Evolutionary conservation across 2,888 invertebrate species (phyloP).

Genomic region (Trichogramma evanescens): DNA sequence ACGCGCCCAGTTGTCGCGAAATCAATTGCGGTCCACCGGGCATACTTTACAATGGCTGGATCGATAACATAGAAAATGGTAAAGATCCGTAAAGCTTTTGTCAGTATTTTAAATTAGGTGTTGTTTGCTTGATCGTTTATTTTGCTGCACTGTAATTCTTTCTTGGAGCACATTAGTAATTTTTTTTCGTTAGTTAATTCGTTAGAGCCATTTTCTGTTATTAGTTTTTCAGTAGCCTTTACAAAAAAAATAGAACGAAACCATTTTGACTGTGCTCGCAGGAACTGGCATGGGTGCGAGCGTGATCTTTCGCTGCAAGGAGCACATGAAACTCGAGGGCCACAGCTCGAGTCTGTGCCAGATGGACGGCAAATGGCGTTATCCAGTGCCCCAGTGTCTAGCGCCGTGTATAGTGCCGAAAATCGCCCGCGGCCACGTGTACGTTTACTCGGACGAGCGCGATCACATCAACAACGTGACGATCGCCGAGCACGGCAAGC

Average conservation of each 20-base stretch:
- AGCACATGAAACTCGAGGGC: conserved; percentile 84
- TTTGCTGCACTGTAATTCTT: too few relatives aligned
- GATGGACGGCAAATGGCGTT: conserved; percentile 91
- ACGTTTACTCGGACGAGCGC: conserved; percentile 50
- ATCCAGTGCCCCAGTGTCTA: conserved; percentile 83
- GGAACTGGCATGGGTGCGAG: conserved; percentile 88
- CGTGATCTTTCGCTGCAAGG: conserved; percentile 87
- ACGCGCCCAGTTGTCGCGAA: conserved; percentile 89
- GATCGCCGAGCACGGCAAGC: conserved; percentile 65
- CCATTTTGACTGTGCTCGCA: conserved; percentile 21
- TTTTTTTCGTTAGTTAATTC: not conserved
- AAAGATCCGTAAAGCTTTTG: conserved; percentile 2
- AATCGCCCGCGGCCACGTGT: conserved; percentile 70
- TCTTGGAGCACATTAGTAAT: too few relatives aligned
- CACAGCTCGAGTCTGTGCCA: conserved; percentile 86
- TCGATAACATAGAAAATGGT: conserved; percentile 75
- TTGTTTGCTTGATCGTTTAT: too few relatives aligned
- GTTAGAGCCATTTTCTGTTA: not conserved
- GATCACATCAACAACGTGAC: conserved; percentile 46
- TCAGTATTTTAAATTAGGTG: too few relatives aligned
- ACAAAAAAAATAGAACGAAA: not conserved
- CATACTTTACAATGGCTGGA: conserved; percentile 91
- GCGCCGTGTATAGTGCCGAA: conserved; percentile 92
- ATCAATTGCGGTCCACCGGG: conserved; percentile 96
- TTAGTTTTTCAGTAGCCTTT: not conserved